A percentile compares a stretch with the other conserved stretches of the same genome.
These are phyloP conservation scores for Lanius collurio DNA, from an alignment of 2,113 vertebrate species.

Conservation along the genomic window DNA sequence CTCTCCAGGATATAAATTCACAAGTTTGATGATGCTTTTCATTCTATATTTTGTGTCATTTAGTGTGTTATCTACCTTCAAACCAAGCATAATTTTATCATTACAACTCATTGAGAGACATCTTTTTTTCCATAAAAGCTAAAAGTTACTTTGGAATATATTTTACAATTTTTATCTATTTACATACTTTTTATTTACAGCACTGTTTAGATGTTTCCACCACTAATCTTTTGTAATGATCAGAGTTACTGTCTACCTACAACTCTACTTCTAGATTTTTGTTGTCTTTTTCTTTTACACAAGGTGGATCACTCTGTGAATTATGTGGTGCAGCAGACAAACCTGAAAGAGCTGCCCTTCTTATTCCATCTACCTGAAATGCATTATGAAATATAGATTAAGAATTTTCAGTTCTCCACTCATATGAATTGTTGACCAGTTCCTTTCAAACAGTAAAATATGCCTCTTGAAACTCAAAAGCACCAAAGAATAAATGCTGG, in stretches of 20 bases:
- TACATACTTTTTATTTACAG: neutral
- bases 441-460: neutral
- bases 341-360: neutral
- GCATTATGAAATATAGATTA: neutral
- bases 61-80: neutral
- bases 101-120: fast-evolving
- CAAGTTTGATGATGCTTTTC: neutral
- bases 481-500: neutral
- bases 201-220: neutral
- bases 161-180: neutral
- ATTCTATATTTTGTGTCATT: neutral
- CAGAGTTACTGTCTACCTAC: neutral
- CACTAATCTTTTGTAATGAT: neutral
- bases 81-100: neutral
- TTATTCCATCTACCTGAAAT: neutral
- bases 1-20: neutral
- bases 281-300: neutral
- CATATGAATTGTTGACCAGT: neutral
- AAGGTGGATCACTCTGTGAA: neutral
- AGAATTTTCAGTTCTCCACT: neutral
- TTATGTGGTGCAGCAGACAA: neutral
- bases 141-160: neutral
- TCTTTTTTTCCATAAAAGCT: neutral
- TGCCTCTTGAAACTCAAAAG: neutral
- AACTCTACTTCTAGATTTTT: neutral